phyloP scores from a whole-genome alignment of 2,888 invertebrate genomes.

The Mechanitis messenoides region DNA sequence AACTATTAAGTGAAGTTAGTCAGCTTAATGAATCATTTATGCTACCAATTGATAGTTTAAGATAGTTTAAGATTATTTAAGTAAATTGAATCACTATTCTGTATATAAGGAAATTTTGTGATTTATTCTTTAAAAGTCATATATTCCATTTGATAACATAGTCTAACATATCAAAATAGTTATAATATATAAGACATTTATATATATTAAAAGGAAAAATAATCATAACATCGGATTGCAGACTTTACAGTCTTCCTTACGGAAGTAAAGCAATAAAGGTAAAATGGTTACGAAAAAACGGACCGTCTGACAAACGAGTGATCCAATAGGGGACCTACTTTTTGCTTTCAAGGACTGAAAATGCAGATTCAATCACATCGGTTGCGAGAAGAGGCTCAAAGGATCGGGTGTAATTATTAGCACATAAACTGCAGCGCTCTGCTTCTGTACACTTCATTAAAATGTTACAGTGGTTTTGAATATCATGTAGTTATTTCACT shows the following conservation, averaged over 20 bases:
- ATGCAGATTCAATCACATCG: constrained; percentile 32
- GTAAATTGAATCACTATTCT: background rate
- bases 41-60: constrained; percentile 3
- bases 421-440: constrained; percentile 20
- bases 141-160: background rate
- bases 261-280: constrained; percentile 32
- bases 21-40: background rate
- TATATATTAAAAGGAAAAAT: background rate
- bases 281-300: constrained; percentile 36
- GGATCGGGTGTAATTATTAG: constrained; percentile 28
- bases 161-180: background rate
- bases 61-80: background rate
- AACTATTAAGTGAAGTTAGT: constrained; percentile 13
- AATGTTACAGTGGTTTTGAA: constrained; percentile 17
- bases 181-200: background rate
- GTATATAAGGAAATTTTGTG: background rate
- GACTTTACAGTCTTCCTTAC: constrained; percentile 15
- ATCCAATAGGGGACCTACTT: constrained; percentile 35
- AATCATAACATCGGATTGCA: constrained; percentile 15
- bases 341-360: constrained; percentile 35
- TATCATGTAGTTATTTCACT: background rate
- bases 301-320: constrained; percentile 33
- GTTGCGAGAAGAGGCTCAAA: constrained; percentile 30
- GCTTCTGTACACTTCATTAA: constrained; percentile 15
- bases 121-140: background rate